Base-by-base conservation (phyloP, 2,888 invertebrate genomes). In the Oegoconia quadripuncta region DNA sequence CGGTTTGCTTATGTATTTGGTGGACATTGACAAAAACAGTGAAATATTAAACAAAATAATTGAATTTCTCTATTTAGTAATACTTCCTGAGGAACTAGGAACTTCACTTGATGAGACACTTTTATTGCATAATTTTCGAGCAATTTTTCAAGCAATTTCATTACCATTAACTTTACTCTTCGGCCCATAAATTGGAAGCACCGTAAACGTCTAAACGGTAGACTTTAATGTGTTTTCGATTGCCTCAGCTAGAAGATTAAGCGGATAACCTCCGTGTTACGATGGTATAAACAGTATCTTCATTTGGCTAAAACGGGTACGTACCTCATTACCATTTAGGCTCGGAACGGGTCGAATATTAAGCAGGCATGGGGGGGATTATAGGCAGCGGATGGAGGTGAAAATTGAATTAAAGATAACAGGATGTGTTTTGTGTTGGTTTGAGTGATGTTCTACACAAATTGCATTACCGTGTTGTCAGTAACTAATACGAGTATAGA, bases 181-280 rank as follows among this genome's bases (percentile, higher is more conserved):
- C 47, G 34, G 34, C 48, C 48, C 50, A 65, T 70, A 69, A 72
- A 72, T 74, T 62, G 52, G 61, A 56, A 48, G 52, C 43, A 48
- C 65, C 66, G 62, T 76, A 67, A 75, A 71, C 49, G 65, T 65
- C 69, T 63, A 57, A 46, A 55, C 48, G 52, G 63, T 53, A 60
- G 56, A 59, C 64, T 68, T 62, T 77, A 47, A 75, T 73, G 73
- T 59, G 67, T 67, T 75, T 71, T 70, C 64, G 55, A 66, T 65
- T 59, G 62, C 58, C 53, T 52, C 51, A 58, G 52, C 35, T 11
- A 25, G 23, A 32, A 36, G 39, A 43, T 36, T 39, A 39, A 39
- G 33, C 20, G 64, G 66, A 68, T 71, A 66, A 63, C 55, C 60
- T 49, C 49, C 50, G 47, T 50, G 52, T 62, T 57, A 63, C 58